Conservation (phyloP, 2,797 vertebrate genomes). For the Trichosurus vulpecula region DNA sequence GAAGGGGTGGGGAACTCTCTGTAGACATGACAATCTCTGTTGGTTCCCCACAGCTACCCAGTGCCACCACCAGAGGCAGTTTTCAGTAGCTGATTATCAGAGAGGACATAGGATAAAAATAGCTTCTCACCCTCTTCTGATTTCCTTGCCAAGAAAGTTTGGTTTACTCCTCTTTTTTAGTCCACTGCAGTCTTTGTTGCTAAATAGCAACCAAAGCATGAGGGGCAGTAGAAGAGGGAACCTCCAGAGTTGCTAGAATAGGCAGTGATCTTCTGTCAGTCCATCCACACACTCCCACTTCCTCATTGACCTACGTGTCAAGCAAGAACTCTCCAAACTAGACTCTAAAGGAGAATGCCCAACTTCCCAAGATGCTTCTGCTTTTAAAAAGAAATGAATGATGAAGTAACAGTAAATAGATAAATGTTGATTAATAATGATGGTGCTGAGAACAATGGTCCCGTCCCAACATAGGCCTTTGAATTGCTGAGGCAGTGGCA, state of each 20-base stretch:
- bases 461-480: conserved; percentile 15
- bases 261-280: background rate
- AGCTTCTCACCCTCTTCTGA: background rate
- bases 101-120: background rate
- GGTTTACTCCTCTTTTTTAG: background rate
- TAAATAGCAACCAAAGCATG: background rate
- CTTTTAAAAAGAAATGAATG: conserved; percentile 52
- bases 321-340: background rate
- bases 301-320: background rate
- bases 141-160: background rate
- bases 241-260: background rate
- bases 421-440: conserved; percentile 27
- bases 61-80: background rate
- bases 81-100: background rate
- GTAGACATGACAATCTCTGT: background rate
- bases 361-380: background rate
- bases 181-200: background rate
- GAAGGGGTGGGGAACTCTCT: background rate
- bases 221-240: background rate
- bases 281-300: background rate
- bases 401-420: conserved; percentile 56
- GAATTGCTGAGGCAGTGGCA: conserved; percentile 45
- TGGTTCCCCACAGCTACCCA: background rate
- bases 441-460: conserved; percentile 22
- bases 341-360: background rate